phyloP scores from a whole-genome alignment of 2,888 invertebrate species.

The Julus scandinavius region DNA sequence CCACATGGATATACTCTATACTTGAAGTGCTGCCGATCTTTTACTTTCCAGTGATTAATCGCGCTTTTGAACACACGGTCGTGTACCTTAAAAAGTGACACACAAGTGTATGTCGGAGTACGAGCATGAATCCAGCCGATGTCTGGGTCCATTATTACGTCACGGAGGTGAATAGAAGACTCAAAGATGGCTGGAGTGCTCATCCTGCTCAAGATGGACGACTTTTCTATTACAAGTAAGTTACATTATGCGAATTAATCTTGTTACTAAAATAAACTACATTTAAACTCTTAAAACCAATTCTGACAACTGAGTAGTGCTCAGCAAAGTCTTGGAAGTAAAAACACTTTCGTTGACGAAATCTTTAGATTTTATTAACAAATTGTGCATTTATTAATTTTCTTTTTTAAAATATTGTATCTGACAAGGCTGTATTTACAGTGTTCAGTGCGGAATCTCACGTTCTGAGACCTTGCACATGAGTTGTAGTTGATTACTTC shows the following conservation, averaged over 20 bases:
- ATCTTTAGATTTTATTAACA: no score
- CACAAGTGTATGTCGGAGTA: constrained; percentile 19
- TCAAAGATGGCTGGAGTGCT: constrained; percentile 82
- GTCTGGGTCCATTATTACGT: constrained; percentile 50
- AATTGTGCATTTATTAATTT: no score
- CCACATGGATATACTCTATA: constrained; percentile 1
- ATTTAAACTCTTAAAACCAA: no score
- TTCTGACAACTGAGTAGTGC: no score
- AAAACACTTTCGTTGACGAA: no score
- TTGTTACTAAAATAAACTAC: neutral
- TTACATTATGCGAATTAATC: constrained; percentile 54
- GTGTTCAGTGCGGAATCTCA: no score
- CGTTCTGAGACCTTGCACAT: no score
- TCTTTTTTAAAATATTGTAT: no score
- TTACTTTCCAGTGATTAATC: constrained; percentile 20
- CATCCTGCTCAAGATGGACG: constrained; percentile 82
- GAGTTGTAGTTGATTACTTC: no score
- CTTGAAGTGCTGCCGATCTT: neutral
- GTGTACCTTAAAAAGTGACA: neutral
- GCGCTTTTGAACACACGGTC: constrained; percentile 10
- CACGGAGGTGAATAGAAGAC: constrained; percentile 58
- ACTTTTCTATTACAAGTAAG: constrained; percentile 93
- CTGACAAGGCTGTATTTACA: no score
- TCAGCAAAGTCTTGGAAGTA: no score
- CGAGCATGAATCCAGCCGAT: constrained; percentile 49